phyloP scores from a whole-genome alignment of 2,797 vertebrate species.

The Neostethus bicornis region DNA sequence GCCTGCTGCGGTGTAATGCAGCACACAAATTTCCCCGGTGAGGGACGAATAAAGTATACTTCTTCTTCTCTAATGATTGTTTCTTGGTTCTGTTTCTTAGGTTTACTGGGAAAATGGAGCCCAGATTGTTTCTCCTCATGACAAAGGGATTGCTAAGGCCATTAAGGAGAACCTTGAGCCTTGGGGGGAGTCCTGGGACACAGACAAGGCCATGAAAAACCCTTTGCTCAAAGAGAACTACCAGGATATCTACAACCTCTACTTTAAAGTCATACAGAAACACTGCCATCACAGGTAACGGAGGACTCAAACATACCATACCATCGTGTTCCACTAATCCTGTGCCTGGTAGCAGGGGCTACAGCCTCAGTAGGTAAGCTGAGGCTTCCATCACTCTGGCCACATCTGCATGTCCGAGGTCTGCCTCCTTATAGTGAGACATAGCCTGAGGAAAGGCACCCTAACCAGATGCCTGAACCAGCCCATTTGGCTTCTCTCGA shows the following conservation, averaged over 20 bases:
- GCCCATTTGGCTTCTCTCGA: no score
- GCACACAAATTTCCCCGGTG: no score
- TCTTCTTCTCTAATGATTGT: background rate
- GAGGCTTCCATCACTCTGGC: no score
- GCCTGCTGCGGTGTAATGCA: no score
- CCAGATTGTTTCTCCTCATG: constrained; percentile 94
- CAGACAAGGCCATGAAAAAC: constrained; percentile 82
- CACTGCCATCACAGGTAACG: constrained; percentile 92
- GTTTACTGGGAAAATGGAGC: constrained; percentile 98
- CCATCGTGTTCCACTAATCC: no score
- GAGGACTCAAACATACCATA: background rate
- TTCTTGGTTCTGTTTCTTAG: constrained; percentile 62
- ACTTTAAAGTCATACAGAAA: constrained; percentile 90
- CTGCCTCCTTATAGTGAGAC: no score
- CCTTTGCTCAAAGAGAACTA: constrained; percentile 86
- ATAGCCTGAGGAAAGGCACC: no score
- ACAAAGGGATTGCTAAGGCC: constrained; percentile 87
- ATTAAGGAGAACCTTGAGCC: constrained; percentile 92
- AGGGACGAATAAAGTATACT: no score
- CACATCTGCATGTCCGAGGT: no score
- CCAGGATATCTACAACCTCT: constrained; percentile 80
- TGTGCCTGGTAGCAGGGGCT: no score
- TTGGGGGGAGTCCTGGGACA: constrained; percentile 91
- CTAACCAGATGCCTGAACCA: no score
- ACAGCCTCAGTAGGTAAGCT: no score